These are phyloP conservation scores for Gambusia affinis DNA, from an alignment of 2,113 vertebrate genomes.

Conservation along the genomic window DNA sequence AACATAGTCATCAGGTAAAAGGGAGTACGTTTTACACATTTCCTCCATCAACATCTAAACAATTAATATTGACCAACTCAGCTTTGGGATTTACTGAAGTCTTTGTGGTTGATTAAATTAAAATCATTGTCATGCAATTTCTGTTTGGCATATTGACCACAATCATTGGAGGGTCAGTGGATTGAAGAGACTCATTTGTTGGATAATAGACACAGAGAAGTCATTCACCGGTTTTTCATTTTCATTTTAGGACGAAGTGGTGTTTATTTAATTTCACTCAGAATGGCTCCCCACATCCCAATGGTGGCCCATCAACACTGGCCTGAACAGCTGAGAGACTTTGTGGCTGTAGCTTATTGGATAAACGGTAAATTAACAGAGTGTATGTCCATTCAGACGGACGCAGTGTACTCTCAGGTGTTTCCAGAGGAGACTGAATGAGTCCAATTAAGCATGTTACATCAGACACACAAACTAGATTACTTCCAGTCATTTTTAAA, in stretches of 20 bases:
- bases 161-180: constrained; percentile 72
- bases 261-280: constrained; percentile 71
- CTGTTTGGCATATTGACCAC: constrained; percentile 66
- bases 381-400: constrained; percentile 88
- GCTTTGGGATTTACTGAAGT: constrained; percentile 52
- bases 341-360: constrained; percentile 84
- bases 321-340: constrained; percentile 42
- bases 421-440: constrained; percentile 91
- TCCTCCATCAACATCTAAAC: constrained; percentile 59
- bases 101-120: constrained; percentile 72
- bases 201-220: constrained; percentile 71
- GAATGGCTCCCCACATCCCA: constrained; percentile 59
- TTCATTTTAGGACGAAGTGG: constrained; percentile 67
- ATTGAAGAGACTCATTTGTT: constrained; percentile 59
- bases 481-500: constrained; percentile 94
- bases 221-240: constrained; percentile 75
- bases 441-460: constrained; percentile 92
- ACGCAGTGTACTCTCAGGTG: constrained; percentile 89
- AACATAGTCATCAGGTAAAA: not conserved
- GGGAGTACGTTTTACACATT: constrained; percentile 19
- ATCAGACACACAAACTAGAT: constrained; percentile 87
- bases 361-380: constrained; percentile 91
- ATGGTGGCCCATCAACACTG: constrained; percentile 28
- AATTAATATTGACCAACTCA: constrained; percentile 63
- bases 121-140: constrained; percentile 58